phyloP scores from a whole-genome alignment of 1,140 invertebrate species.

The Bicyclus anynana region DNA sequence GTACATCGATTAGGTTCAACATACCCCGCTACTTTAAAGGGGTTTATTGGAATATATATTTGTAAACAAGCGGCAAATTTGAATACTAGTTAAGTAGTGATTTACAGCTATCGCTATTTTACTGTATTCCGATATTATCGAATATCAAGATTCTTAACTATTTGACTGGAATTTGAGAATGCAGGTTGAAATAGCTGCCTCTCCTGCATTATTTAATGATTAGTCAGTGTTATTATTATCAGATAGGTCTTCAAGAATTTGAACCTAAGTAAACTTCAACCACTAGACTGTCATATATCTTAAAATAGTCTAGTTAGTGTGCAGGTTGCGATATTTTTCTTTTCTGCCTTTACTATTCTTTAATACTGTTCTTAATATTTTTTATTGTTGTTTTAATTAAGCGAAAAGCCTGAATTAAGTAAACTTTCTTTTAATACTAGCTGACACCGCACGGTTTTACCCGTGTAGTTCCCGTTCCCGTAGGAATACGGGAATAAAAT shows the following conservation, averaged over 20 bases:
- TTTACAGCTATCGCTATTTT: conserved; percentile 35
- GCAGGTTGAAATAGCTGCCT: conserved; percentile 36
- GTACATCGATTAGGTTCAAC: conserved; percentile 28
- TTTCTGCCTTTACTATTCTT: no score
- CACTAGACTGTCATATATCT: no score
- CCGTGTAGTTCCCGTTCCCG: no score
- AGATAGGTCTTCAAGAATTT: not conserved
- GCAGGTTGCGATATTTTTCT: no score
- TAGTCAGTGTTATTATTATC: not conserved
- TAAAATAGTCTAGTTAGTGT: no score
- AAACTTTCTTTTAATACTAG: no score
- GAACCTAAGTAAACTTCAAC: not conserved
- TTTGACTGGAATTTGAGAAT: conserved; percentile 53
- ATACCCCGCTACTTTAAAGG: conserved; percentile 14
- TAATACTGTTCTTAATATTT: no score
- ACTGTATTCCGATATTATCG: conserved; percentile 43
- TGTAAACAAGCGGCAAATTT: conserved; percentile 42
- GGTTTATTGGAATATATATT: conserved; percentile 40
- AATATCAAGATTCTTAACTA: conserved; percentile 48
- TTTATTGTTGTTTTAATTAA: no score
- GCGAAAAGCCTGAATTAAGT: no score
- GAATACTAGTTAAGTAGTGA: conserved; percentile 35
- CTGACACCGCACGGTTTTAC: no score
- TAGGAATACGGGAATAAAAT: no score
- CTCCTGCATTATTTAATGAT: conserved; percentile 26